Conservation (phyloP, 1,140 invertebrate species). For the Drosophila sulfurigaster region DNA sequence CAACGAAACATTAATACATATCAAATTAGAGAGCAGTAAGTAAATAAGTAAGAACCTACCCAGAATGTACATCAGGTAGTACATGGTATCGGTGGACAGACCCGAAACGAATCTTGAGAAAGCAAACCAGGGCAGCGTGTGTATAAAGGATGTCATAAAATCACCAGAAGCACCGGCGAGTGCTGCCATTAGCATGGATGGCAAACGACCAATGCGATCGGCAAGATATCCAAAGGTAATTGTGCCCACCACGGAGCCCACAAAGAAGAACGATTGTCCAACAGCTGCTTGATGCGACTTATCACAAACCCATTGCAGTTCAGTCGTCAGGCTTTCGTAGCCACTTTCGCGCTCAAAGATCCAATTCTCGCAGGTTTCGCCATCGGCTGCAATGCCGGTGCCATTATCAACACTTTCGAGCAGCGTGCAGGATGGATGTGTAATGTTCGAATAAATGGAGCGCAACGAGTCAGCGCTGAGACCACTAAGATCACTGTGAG, state of each 20-base stretch:
- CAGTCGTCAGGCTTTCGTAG: constrained; percentile 86
- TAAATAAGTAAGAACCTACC: constrained; percentile 74
- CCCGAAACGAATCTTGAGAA: constrained; percentile 86
- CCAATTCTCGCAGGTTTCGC: constrained; percentile 83
- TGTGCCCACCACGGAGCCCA: constrained; percentile 87
- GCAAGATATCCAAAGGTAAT: constrained; percentile 86
- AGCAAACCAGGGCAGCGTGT: constrained; percentile 85
- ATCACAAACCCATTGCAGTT: constrained; percentile 87
- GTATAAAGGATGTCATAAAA: constrained; percentile 85
- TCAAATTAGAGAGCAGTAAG: too few species aligned
- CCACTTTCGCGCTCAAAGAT: constrained; percentile 85
- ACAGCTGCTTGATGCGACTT: constrained; percentile 86
- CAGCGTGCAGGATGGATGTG: constrained; percentile 63
- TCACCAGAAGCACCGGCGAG: constrained; percentile 86
- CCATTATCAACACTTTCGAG: constrained; percentile 58
- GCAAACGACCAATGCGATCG: constrained; percentile 86
- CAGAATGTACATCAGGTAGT: constrained; percentile 88
- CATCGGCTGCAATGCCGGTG: constrained; percentile 39
- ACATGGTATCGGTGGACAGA: constrained; percentile 87
- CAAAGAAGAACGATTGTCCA: constrained; percentile 87
- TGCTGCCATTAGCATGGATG: constrained; percentile 86
- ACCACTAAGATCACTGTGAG: constrained; percentile 59
- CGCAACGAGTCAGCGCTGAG: constrained; percentile 59
- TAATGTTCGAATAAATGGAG: constrained; percentile 59
- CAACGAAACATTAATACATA: too few species aligned